Evolutionary conservation across 2,888 invertebrate species (phyloP), one percentile per base, ranked within the genome.

Genomic region (Pheosia gnoma): DNA sequence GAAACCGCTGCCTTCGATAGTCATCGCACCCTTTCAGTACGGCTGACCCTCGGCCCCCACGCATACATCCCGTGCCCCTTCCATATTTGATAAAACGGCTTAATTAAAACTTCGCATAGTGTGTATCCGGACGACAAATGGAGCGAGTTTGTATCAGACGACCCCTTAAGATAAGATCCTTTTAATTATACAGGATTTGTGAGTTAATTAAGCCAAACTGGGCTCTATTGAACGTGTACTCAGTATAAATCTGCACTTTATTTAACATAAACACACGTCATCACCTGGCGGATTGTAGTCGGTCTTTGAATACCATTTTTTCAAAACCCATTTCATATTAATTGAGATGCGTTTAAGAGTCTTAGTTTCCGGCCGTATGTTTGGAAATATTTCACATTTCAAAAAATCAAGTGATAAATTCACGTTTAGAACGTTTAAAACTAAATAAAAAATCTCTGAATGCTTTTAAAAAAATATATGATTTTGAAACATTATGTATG

Each of bases 31-130:
- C 84, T 87, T 87, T 87, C 85, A 86, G 83, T 81, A 74, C 76
- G 75, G 72, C 78, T 83, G 84, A 87, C 86, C 89, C 84, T 79
- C 78, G 74, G 71, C 73, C 66, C 78, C 10, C 81, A 68, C 75
- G 70, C 79, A 74, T 72, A 60, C 66, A 63, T 79, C 74, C 74
- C 72, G 71, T 76, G 73, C 68, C 73, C 71, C 74, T 75, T 78
- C 25, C 76, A 80, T 80, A 82, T 86, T 82, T 87, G 84, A 85
- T 89, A 86, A 86, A 85, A 87, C 80, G 75, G 79, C 85, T 88
- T 89, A 89, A 89, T 89, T 89, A 89, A 88, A 88, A 88, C 84
- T 86, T 87, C 78, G 75, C 81, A 85, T 86, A 86, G 85, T 87
- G 85, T 75, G 65, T 61, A 72, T 66, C 67, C 67, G 71, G 74